A percentile compares a stretch with the other conserved stretches of the same genome.
Conservation (phyloP, 2,797 vertebrate genomes). For the Diplodus sargus region DNA sequence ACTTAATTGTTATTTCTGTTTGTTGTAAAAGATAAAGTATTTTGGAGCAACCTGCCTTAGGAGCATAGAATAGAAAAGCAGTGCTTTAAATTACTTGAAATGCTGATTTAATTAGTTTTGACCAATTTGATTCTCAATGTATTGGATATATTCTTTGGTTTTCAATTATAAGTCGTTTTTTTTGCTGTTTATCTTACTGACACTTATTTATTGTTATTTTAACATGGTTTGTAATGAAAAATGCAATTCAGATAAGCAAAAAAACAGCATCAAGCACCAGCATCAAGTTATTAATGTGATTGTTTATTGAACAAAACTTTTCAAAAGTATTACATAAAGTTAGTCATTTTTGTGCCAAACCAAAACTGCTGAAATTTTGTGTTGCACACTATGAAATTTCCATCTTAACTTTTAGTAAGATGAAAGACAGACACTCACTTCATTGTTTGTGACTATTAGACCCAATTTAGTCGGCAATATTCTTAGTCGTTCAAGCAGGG, state of each 20-base stretch:
- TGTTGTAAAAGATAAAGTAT: conserved; percentile 58
- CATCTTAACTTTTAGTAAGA: neutral
- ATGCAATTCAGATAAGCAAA: conserved; percentile 38
- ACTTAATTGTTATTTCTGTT: conserved; percentile 68
- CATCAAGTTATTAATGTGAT: conserved; percentile 34
- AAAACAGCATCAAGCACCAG: conserved; percentile 12
- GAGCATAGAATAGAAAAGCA: conserved; percentile 35
- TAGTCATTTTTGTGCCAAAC: conserved; percentile 2
- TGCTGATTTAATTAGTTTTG: conserved; percentile 72
- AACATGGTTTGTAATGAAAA: conserved; percentile 58
- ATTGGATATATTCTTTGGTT: conserved; percentile 44
- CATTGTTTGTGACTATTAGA: neutral
- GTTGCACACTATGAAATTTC: neutral
- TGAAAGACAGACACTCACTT: neutral
- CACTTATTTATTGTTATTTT: conserved; percentile 58
- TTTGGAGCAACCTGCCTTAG: conserved; percentile 48
- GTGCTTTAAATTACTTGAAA: conserved; percentile 56
- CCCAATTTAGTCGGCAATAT: neutral
- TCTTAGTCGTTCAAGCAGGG: neutral
- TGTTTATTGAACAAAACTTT: conserved; percentile 31
- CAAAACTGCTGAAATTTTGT: neutral
- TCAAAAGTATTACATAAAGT: conserved; percentile 6
- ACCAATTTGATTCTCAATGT: conserved; percentile 42
- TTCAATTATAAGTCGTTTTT: conserved; percentile 61
- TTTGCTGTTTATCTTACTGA: conserved; percentile 56